These are phyloP conservation scores for Leucoraja erinaceus DNA, from an alignment of 2,113 vertebrate species.

Conservation along the genomic window DNA sequence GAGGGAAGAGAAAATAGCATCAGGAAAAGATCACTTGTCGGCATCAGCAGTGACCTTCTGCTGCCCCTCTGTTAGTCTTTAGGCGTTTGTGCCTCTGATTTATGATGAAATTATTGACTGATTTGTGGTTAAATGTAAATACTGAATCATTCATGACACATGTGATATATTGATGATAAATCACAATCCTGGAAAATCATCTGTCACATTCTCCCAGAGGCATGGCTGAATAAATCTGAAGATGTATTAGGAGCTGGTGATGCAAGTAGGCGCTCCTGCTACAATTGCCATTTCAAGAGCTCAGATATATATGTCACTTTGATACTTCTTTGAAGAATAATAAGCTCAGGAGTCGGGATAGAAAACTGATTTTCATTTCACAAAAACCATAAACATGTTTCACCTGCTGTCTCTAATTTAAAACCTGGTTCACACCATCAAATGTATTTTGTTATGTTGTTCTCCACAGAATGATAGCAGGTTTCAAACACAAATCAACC, in stretches of 20 bases:
- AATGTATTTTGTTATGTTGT: background rate
- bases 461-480: background rate
- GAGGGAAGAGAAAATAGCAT: conserved; percentile 48
- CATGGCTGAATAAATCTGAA: conserved; percentile 46
- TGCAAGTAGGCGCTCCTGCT: background rate
- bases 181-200: conserved; percentile 51
- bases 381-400: background rate
- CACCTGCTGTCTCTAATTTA: background rate
- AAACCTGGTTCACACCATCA: background rate
- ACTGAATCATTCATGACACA: conserved; percentile 51
- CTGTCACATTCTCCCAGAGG: conserved; percentile 54
- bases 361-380: background rate
- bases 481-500: background rate
- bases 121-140: conserved; percentile 54
- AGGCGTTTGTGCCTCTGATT: conserved; percentile 43
- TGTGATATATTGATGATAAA: conserved; percentile 55
- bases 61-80: conserved; percentile 39
- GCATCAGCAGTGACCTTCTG: conserved; percentile 44
- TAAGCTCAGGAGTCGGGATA: background rate
- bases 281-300: background rate
- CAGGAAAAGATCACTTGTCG: conserved; percentile 45
- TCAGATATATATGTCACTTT: background rate
- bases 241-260: background rate
- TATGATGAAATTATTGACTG: conserved; percentile 52
- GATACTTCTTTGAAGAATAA: background rate